Evolutionary conservation across 2,797 vertebrate species (phyloP).

Genomic region (Crocodylus rhombifer): DNA sequence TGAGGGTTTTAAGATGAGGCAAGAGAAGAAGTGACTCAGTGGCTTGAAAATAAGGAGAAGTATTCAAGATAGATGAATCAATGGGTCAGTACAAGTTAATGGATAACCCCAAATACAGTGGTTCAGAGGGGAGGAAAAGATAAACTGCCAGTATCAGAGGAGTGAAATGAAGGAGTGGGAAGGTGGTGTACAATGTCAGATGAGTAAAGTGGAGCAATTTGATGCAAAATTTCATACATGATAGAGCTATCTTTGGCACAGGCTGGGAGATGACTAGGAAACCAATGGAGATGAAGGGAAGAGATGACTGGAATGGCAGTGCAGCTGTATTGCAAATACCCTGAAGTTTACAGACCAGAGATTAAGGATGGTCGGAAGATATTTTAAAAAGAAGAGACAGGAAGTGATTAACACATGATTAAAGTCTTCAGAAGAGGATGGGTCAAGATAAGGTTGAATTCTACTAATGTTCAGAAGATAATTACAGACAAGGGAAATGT

Average conservation of each 20-base stretch:
- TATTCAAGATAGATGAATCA: not conserved
- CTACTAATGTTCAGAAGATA: not conserved
- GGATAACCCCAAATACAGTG: not conserved
- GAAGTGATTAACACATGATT: not conserved
- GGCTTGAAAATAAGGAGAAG: accelerated
- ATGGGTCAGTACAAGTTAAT: not conserved
- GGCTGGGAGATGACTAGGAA: not conserved
- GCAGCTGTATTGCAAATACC: not conserved
- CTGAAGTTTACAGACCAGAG: not conserved
- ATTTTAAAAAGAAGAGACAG: not conserved
- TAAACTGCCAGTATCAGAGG: not conserved
- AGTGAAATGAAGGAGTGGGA: not conserved
- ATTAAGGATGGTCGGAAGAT: not conserved
- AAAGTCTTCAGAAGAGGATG: not conserved
- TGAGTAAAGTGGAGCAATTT: not conserved
- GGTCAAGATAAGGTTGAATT: not conserved
- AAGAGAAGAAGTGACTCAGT: not conserved
- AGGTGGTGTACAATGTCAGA: not conserved
- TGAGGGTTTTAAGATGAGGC: not conserved
- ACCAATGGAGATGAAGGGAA: not conserved
- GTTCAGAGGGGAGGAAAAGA: not conserved
- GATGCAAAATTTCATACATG: not conserved
- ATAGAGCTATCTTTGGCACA: not conserved
- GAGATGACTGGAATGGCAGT: not conserved
- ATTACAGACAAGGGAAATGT: not conserved